phyloP scores from a whole-genome alignment of 2,888 invertebrate genomes.

The Drosophila ezoana region DNA sequence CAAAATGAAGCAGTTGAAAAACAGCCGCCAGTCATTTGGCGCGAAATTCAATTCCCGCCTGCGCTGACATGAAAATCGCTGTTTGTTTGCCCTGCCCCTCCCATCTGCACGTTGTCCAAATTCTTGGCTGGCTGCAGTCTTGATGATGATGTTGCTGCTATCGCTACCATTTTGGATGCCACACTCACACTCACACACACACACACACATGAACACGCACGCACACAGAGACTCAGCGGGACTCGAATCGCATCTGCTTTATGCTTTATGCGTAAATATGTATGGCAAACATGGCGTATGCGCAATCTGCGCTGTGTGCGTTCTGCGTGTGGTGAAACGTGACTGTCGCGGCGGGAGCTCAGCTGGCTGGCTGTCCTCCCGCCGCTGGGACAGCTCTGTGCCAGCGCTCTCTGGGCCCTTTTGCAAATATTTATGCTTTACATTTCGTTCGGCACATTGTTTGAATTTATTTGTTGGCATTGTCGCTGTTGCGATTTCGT shows the following conservation, averaged over 20 bases:
- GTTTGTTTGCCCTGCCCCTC: slow-evolving; percentile 10
- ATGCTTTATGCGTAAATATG: slow-evolving; percentile 72
- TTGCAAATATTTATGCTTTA: slow-evolving; percentile 79
- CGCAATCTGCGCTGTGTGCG: slow-evolving; percentile 67
- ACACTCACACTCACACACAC: too few species aligned
- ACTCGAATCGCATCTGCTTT: slow-evolving; percentile 20
- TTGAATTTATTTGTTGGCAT: slow-evolving; percentile 78
- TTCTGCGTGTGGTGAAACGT: slow-evolving; percentile 62
- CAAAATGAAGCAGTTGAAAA: slow-evolving; percentile 72
- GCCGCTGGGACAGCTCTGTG: neutral
- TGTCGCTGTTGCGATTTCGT: slow-evolving; percentile 67
- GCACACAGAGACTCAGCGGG: neutral
- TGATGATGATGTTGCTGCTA: slow-evolving; percentile 50
- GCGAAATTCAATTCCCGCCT: slow-evolving; percentile 79
- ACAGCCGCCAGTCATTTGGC: slow-evolving; percentile 77
- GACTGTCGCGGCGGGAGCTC: slow-evolving; percentile 69
- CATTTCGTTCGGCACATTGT: slow-evolving; percentile 80
- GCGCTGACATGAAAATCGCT: slow-evolving; percentile 77
- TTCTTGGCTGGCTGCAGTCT: slow-evolving; percentile 17
- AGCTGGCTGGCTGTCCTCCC: slow-evolving; percentile 55
- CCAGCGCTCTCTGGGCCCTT: slow-evolving; percentile 59
- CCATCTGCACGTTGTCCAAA: neutral
- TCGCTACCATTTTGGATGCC: slow-evolving; percentile 39
- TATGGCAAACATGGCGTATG: slow-evolving; percentile 76
- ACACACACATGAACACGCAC: neutral